phyloP scores from a whole-genome alignment of 2,888 invertebrate genomes.

The Rhaphigaster nebulosa region DNA sequence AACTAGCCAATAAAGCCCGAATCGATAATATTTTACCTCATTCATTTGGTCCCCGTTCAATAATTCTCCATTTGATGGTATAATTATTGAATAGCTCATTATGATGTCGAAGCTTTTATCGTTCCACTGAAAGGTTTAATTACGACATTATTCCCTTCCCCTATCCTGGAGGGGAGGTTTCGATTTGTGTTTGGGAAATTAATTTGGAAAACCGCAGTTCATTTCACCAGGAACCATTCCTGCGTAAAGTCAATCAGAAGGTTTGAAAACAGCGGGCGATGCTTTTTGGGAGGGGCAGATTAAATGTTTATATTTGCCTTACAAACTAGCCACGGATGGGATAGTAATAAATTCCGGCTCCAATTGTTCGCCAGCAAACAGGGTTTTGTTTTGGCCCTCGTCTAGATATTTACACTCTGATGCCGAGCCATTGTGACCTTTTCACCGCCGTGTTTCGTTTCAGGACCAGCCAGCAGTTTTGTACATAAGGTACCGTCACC shows the following conservation, averaged over 20 bases:
- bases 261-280: constrained; percentile 40
- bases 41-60: background rate
- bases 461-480: background rate
- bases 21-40: background rate
- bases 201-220: constrained; percentile 57
- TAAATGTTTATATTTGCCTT: constrained; percentile 59
- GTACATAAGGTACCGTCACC: constrained; percentile 30
- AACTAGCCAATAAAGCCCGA: background rate
- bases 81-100: constrained; percentile 32
- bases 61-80: background rate
- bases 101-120: constrained; percentile 22
- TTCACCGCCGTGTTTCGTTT: background rate
- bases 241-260: constrained; percentile 52
- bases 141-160: constrained; percentile 9
- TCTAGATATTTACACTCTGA: constrained; percentile 22
- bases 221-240: constrained; percentile 48
- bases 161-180: constrained; percentile 23
- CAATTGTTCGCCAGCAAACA: constrained; percentile 32
- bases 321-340: constrained; percentile 42
- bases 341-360: constrained; percentile 47
- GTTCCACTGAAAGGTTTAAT: constrained; percentile 22
- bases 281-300: constrained; percentile 44
- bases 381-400: constrained; percentile 36
- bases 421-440: constrained; percentile 13
- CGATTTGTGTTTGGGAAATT: constrained; percentile 56